Evolutionary conservation across 1,140 invertebrate genomes (phyloP).

Genomic region (Lanistes nyassanus): DNA sequence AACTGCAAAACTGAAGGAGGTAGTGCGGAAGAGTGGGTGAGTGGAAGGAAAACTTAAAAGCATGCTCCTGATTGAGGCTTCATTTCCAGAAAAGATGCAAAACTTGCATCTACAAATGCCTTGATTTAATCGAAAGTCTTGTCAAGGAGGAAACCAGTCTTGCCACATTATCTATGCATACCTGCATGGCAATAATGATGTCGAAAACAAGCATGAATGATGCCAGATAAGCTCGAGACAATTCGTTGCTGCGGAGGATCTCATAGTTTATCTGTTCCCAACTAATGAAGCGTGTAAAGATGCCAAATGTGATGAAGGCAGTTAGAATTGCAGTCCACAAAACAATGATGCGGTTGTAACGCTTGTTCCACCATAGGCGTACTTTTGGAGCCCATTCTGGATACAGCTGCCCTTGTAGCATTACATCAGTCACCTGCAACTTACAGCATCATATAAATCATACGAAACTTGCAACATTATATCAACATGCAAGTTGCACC

Average conservation of each 20-base stretch:
- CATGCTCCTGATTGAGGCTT: too few species aligned
- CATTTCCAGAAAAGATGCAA: too few species aligned
- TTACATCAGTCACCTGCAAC: slow-evolving; percentile 72
- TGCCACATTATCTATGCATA: slow-evolving; percentile 30
- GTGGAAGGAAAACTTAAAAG: too few species aligned
- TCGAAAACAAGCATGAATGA: slow-evolving; percentile 73
- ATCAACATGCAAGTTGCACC: not conserved
- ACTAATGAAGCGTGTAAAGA: slow-evolving; percentile 70
- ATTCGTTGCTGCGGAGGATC: slow-evolving; percentile 70
- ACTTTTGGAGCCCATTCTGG: slow-evolving; percentile 68
- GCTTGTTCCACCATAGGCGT: slow-evolving; percentile 66
- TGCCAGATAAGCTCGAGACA: slow-evolving; percentile 71
- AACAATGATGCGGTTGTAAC: slow-evolving; percentile 68
- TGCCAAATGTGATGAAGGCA: slow-evolving; percentile 69
- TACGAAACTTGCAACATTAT: slow-evolving; percentile 4
- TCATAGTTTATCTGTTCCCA: slow-evolving; percentile 71
- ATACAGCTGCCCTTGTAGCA: slow-evolving; percentile 73
- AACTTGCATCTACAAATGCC: too few species aligned
- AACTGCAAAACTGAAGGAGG: too few species aligned
- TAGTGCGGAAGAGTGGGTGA: too few species aligned
- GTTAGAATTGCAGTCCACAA: slow-evolving; percentile 70
- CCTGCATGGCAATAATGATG: slow-evolving; percentile 72
- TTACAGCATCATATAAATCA: not conserved
- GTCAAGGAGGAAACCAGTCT: too few species aligned
- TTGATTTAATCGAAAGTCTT: too few species aligned